Evolutionary conservation across 1,140 invertebrate genomes (phyloP).

Genomic region (Eulimnadia texana): DNA sequence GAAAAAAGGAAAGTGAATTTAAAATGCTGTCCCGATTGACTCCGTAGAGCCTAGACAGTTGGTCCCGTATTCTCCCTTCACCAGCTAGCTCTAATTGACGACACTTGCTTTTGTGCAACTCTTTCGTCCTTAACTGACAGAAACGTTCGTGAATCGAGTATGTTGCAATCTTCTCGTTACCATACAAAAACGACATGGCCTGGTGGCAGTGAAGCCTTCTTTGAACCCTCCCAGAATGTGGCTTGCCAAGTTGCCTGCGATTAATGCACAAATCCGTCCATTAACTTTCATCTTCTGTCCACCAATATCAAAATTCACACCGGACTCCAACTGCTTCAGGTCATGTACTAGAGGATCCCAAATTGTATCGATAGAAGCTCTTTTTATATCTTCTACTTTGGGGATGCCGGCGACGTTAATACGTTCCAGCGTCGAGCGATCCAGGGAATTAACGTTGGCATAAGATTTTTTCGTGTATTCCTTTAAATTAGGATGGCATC

Average conservation of each 20-base stretch:
- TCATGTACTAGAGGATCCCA: neutral
- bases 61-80: neutral
- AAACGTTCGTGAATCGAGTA: neutral
- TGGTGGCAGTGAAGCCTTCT: neutral
- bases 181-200: neutral
- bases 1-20: slow-evolving; percentile 11
- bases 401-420: neutral
- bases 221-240: neutral
- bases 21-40: slow-evolving; percentile 9
- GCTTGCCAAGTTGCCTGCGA: neutral
- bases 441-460: neutral
- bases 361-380: neutral
- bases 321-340: neutral
- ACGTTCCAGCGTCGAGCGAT: neutral
- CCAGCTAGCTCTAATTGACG: neutral
- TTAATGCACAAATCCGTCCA: neutral
- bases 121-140: neutral
- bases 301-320: neutral
- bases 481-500: too few species aligned
- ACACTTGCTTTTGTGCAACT: neutral
- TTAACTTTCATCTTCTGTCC: neutral
- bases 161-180: neutral
- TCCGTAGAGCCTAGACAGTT: slow-evolving; percentile 9
- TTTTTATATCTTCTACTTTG: neutral
- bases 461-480: too few species aligned